phyloP scores from a whole-genome alignment of 2,113 vertebrate genomes.

The Pteropus alecto region DNA sequence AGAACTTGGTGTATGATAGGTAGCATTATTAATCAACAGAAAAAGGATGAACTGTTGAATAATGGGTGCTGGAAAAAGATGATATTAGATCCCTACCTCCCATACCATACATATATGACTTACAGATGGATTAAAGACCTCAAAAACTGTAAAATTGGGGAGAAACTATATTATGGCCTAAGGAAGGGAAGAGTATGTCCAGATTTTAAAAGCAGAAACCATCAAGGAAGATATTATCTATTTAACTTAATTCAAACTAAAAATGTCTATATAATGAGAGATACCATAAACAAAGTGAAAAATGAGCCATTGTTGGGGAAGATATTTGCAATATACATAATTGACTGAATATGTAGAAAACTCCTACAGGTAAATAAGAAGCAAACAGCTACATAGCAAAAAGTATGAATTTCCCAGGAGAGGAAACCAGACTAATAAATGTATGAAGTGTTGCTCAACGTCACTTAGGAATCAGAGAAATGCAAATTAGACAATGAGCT shows the following conservation, averaged over 20 bases:
- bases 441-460: neutral
- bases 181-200: neutral
- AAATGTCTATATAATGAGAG: neutral
- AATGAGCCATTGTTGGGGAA: neutral
- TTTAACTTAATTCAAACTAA: neutral
- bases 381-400: neutral
- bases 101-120: neutral
- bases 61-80: neutral
- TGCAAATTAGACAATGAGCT: neutral
- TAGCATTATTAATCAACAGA: neutral
- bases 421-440: neutral
- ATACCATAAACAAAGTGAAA: neutral
- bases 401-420: neutral
- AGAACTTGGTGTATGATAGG: neutral
- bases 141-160: neutral
- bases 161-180: neutral
- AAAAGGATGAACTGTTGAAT: neutral
- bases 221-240: neutral
- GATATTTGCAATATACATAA: neutral
- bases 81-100: neutral
- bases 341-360: neutral
- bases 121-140: neutral
- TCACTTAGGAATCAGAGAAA: neutral
- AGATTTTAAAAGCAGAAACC: neutral
- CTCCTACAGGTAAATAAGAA: neutral